These are phyloP conservation scores for Nerophis lumbriciformis DNA, from an alignment of 2,113 vertebrate genomes.

Conservation along the genomic window DNA sequence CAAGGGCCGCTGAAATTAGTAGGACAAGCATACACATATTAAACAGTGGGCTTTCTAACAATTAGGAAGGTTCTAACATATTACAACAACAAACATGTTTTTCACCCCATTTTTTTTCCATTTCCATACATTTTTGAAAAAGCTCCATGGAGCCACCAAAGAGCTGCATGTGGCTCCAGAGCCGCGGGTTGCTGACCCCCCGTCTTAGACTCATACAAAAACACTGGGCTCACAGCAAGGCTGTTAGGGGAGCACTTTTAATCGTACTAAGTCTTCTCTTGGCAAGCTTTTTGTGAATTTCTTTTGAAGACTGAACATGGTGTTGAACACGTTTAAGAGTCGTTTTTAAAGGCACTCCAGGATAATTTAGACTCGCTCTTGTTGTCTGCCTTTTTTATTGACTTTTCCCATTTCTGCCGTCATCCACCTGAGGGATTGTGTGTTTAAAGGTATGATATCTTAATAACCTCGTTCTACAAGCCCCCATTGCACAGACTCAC, in stretches of 20 bases:
- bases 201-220: slow-evolving; percentile 49
- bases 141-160: too few species aligned
- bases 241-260: slow-evolving; percentile 41
- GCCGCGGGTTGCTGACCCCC: too few species aligned
- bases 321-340: slow-evolving; percentile 36
- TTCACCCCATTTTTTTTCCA: too few species aligned
- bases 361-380: slow-evolving; percentile 25
- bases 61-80: too few species aligned
- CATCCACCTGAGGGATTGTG: slow-evolving; percentile 18
- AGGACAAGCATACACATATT: too few species aligned
- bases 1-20: too few species aligned
- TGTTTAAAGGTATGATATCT: not conserved
- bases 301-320: slow-evolving; percentile 47
- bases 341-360: slow-evolving; percentile 20
- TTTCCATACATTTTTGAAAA: too few species aligned
- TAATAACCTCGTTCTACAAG: not conserved
- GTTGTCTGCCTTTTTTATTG: slow-evolving; percentile 19
- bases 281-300: slow-evolving; percentile 41
- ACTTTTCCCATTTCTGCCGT: slow-evolving; percentile 34
- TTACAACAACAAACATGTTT: too few species aligned
- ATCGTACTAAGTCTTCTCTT: slow-evolving; percentile 57
- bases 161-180: too few species aligned
- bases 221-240: slow-evolving; percentile 36
- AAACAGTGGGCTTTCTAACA: too few species aligned
- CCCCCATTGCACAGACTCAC: not conserved